These are phyloP conservation scores for Esperia sulphurella DNA, from an alignment of 2,888 invertebrate genomes.

Conservation along the genomic window DNA sequence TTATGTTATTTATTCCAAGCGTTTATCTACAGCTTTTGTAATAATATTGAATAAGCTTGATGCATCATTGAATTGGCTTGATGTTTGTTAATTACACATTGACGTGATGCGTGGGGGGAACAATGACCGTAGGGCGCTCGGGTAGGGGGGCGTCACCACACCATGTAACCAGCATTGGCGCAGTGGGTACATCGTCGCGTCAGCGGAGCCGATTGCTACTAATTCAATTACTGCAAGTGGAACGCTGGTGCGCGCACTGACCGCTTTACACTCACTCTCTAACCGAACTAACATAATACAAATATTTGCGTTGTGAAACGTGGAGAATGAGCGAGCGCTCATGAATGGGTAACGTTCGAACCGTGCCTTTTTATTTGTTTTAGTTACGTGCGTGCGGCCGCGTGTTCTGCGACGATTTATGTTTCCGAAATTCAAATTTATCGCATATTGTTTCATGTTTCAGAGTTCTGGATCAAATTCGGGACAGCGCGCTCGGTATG, in stretches of 20 bases:
- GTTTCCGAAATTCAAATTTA: conserved; percentile 1
- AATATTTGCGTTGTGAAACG: conserved; percentile 33
- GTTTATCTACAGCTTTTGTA: not conserved
- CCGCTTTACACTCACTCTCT: conserved; percentile 32
- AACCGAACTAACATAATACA: conserved; percentile 28
- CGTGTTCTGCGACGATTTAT: conserved; percentile 7
- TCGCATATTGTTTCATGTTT: conserved; percentile 1
- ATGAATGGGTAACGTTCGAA: conserved; percentile 23
- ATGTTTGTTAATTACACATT: conserved; percentile 14
- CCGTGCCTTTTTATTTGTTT: conserved; percentile 14
- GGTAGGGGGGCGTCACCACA: conserved; percentile 28
- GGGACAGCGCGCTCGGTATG: conserved; percentile 1
- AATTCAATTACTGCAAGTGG: conserved; percentile 74
- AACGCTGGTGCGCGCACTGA: conserved; percentile 46
- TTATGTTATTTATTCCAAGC: too few relatives aligned
- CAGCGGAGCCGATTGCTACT: conserved; percentile 60
- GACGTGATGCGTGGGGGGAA: conserved; percentile 27
- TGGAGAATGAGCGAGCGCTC: conserved; percentile 15
- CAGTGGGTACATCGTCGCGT: conserved; percentile 20
- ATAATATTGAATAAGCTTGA: not conserved
- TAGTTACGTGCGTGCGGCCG: conserved; percentile 11
- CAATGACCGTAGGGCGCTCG: conserved; percentile 45
- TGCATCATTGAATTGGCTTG: conserved; percentile 4
- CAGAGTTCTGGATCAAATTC: conserved; percentile 1
- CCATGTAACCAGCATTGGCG: conserved; percentile 21